Percentiles rank a stretch among this genome's conserved stretches.
These are phyloP conservation scores for Melinaea marsaeus DNA, from an alignment of 2,888 invertebrate genomes.

Conservation along the genomic window DNA sequence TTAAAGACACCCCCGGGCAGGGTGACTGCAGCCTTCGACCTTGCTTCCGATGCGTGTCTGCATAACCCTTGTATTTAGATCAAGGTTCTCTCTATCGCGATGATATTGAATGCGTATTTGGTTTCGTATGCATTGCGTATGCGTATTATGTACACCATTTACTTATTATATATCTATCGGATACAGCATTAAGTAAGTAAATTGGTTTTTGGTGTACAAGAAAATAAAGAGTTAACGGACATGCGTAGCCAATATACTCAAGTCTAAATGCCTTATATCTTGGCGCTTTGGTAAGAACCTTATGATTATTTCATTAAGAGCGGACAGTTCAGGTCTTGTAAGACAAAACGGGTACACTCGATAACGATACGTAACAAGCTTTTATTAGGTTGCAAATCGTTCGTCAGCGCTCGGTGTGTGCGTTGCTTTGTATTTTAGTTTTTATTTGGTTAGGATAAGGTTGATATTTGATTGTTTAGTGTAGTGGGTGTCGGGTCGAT, in stretches of 20 bases:
- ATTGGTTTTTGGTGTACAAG: slow-evolving; percentile 23
- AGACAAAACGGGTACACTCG: slow-evolving; percentile 44
- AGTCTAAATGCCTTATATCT: slow-evolving; percentile 50
- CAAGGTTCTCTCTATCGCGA: background rate
- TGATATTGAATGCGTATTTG: background rate
- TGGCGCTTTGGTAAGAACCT: slow-evolving; percentile 46
- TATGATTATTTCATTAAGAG: slow-evolving; percentile 59
- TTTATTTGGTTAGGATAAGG: slow-evolving; percentile 52
- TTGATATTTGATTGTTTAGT: slow-evolving; percentile 53
- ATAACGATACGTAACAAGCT: slow-evolving; percentile 58
- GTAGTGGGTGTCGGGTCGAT: slow-evolving; percentile 67
- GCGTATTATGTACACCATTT: background rate
- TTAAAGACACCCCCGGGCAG: slow-evolving; percentile 72
- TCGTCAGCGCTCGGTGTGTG: slow-evolving; percentile 38
- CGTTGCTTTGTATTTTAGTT: slow-evolving; percentile 40
- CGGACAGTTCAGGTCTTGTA: slow-evolving; percentile 59
- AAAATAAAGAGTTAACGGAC: slow-evolving; percentile 49
- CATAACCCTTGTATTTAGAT: slow-evolving; percentile 27
- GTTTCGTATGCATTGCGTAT: background rate
- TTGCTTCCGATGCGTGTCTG: slow-evolving; percentile 49
- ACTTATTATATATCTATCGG: background rate
- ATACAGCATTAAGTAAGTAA: background rate
- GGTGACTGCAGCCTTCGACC: slow-evolving; percentile 72
- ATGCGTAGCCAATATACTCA: slow-evolving; percentile 67
- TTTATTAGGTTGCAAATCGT: slow-evolving; percentile 63